Evolutionary conservation across 2,113 vertebrate species (phyloP), one percentile per base, ranked within the genome.

Genomic region (Platycercus adscitus): DNA sequence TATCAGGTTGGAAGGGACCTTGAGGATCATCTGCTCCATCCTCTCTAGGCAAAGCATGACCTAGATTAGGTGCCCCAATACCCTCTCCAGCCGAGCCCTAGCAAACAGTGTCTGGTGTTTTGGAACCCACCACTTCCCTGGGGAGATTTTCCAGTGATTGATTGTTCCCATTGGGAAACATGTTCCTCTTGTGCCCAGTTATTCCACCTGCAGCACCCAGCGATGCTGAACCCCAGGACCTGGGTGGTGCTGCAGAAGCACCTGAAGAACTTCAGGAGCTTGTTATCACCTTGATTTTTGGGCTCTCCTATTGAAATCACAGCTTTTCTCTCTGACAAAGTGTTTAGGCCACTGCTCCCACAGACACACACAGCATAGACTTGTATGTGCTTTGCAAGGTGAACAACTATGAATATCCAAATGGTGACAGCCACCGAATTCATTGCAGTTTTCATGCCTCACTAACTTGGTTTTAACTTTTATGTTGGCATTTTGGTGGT

Each of bases 271-370:
- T 18, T 64, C 78, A 49, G 44, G 7, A 55, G 4, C n/a, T 35
- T 3, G 1, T 78, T 13, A 6, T 4, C 1, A 3, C n/a, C 6
- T 28, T 1, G 3, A 10, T 13, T 84, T 84, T 70, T 2, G 61
- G 60, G 35, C 19, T 71, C 60, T 69, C 9, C 14, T 37, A 1
- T 8, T 23, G 25, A 66, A 96, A 49, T 12, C 0, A 24, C 21
- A 86, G 31, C 17, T 86, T 80, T 86, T 61, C 64, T 58, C 12
- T 7, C 68, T n/a, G 46, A 20, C 5, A 10, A 83, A 21, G 5
- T 0, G 4, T 28, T 61, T 5, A 70, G 82, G 43, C 39, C 73
- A 11, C 58, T 56, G n/a, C 35, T 41, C 4, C 15, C 64, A 26
- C 35, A n/a, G 7, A 12, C 23, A 0, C 28, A 14, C 37, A 5